A percentile compares a stretch with the other conserved stretches of the same genome.
These are phyloP conservation scores for Illadopsis cleaveri DNA, from an alignment of 2,113 vertebrate species.

Conservation along the genomic window DNA sequence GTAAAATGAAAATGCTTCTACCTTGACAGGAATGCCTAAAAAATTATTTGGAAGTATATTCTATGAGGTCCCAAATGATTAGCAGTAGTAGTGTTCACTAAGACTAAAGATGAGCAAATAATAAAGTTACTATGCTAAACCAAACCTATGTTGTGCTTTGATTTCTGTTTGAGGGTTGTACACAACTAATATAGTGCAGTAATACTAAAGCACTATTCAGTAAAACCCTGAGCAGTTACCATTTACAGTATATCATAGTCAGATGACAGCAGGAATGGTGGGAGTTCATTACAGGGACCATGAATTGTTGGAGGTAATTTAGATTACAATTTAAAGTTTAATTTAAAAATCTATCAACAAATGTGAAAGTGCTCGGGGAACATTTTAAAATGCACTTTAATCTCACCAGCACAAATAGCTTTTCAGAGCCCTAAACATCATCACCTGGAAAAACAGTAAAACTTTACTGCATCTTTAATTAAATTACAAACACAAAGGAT, in stretches of 20 bases:
- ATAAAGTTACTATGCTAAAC: conserved; percentile 59
- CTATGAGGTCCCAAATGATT: conserved; percentile 3
- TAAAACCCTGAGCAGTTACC: conserved; percentile 72
- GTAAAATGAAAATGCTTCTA: conserved; percentile 3
- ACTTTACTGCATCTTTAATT: conserved; percentile 88
- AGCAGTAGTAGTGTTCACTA: neutral
- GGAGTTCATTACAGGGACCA: conserved; percentile 88
- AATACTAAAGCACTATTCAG: conserved; percentile 72
- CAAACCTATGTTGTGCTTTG: conserved; percentile 50
- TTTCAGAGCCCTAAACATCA: conserved; percentile 83
- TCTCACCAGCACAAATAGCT: conserved; percentile 84
- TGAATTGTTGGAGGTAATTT: conserved; percentile 90
- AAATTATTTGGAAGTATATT: conserved; percentile 25
- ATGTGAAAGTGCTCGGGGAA: conserved; percentile 86
- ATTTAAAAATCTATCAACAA: conserved; percentile 93
- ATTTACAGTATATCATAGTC: conserved; percentile 81
- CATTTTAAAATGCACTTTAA: conserved; percentile 88
- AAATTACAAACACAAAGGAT: conserved; percentile 91
- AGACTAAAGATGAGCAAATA: conserved; percentile 53
- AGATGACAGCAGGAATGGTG: conserved; percentile 79
- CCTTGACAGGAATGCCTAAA: conserved; percentile 21
- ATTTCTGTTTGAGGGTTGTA: conserved; percentile 71
- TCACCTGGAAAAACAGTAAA: conserved; percentile 85
- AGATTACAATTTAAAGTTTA: conserved; percentile 91
- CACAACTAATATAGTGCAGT: conserved; percentile 68